A percentile compares a stretch with the other conserved stretches of the same genome.
Evolutionary conservation across 2,888 invertebrate genomes (phyloP).

Genomic region (Tetragonisca angustula): DNA sequence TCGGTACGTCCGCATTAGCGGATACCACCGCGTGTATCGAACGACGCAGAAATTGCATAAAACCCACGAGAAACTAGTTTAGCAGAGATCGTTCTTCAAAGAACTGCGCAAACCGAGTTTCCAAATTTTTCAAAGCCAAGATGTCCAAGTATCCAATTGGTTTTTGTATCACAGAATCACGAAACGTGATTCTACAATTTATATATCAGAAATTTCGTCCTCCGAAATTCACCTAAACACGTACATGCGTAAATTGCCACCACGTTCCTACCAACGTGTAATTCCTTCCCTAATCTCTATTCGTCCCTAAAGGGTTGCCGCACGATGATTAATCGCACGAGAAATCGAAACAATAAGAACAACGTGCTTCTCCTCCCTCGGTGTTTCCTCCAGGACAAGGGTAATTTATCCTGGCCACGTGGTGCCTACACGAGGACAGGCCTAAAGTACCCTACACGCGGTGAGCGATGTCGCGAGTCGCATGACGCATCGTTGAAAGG

Average conservation of each 20-base stretch:
- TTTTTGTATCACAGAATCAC: too few species aligned
- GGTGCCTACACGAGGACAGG: conserved; percentile 20
- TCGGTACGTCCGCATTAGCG: background rate
- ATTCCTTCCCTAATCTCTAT: background rate
- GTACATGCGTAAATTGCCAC: too few species aligned
- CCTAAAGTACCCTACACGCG: conserved; percentile 36
- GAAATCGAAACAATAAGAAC: conserved; percentile 29
- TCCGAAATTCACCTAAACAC: background rate
- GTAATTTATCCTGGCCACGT: conserved; percentile 55
- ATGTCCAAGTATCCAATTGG: too few species aligned
- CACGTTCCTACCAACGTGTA: too few species aligned
- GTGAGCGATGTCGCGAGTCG: background rate
- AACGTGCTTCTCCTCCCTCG: background rate
- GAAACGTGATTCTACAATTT: too few species aligned
- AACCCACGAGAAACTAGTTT: too few species aligned
- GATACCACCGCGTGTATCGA: too few species aligned
- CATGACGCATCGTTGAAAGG: background rate
- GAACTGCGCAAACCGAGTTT: too few species aligned
- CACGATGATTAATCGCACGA: conserved; percentile 31
- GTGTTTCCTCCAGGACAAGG: background rate
- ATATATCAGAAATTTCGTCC: too few species aligned
- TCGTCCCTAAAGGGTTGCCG: background rate
- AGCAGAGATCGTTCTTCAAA: too few species aligned
- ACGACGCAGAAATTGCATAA: too few species aligned
- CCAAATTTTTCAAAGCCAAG: too few species aligned